Evolutionary conservation across 2,113 vertebrate species (phyloP), one percentile per base, ranked within the genome.

Genomic region (Pantherophis guttatus): DNA sequence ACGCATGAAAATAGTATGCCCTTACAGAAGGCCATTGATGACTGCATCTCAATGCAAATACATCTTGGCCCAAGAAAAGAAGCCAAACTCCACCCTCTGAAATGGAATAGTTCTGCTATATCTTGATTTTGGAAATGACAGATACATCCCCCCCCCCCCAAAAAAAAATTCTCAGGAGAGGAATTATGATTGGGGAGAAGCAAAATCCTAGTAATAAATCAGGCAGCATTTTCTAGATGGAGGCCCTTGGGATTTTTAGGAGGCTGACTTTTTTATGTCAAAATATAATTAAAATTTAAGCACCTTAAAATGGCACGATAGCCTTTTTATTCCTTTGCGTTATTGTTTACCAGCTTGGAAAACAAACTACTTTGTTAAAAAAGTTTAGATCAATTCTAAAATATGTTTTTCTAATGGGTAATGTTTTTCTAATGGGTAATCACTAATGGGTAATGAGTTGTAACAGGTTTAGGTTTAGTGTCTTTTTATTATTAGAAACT

Each of bases 281-380:
- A 87, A 65, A 86, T 33, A 17, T 90, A 50, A 59, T 90, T 91
- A 90, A 86, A 95, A 90, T 75, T 81, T 88, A 6, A 5, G 55
- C 87, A 65, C 44, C 91, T 10, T 10, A 88, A 75, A 1, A 11
- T 90, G 48, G 10, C 44, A 85, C 94, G 95, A 90, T 33, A 85
- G 1, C 1, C 0, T 86, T 53, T 90, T 23, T 93, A 24, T 75
- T 57, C 33, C 26, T 57, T 19, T 13, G 52, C 9, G 3, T 85
- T 2, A 15, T 93, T 1, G 23, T 92, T 70, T 58, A 91, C 17
- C 89, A 93, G 29, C 5, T 3, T 91, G 55, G 3, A n/a, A 23
- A 81, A 81, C 70, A 53, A 15, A 9, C 33, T 33, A 8, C 48
- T 59, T 93, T 29, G 21, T 33, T 53, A 13, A 48, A 59, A 8